These are phyloP conservation scores for Peromyscus californicus DNA, from an alignment of 2,113 vertebrate species.

Conservation along the genomic window DNA sequence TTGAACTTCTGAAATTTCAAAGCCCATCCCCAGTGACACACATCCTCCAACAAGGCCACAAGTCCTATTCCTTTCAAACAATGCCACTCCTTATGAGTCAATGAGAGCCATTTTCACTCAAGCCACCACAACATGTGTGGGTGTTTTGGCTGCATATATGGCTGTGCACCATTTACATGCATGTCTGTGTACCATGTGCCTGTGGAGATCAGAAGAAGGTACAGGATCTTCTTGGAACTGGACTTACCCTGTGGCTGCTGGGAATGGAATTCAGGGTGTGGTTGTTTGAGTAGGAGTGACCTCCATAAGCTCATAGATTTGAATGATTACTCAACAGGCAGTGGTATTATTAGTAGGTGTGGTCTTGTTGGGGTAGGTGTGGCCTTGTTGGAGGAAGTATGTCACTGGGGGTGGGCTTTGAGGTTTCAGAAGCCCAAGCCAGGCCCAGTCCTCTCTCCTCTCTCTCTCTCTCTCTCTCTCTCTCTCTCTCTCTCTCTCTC, in stretches of 20 bases:
- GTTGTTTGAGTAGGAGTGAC: not conserved
- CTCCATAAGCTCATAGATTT: not conserved
- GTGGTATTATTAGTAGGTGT: not conserved
- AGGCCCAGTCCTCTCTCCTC: too few species aligned
- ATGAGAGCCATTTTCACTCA: not conserved
- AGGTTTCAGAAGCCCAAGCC: not conserved
- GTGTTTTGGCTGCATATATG: not conserved
- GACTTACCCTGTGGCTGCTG: not conserved
- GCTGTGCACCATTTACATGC: not conserved
- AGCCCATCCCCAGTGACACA: not conserved
- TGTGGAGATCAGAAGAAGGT: not conserved
- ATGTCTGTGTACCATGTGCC: not conserved
- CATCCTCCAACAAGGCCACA: not conserved
- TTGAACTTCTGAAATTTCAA: not conserved
- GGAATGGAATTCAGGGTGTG: not conserved
- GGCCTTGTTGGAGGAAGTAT: not conserved
- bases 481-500: too few species aligned
- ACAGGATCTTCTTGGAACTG: not conserved
- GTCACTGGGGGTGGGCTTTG: not conserved
- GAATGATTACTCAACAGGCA: not conserved
- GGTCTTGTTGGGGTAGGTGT: not conserved
- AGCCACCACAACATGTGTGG: not conserved
- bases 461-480: too few species aligned
- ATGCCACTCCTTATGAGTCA: not conserved
- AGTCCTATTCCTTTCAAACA: not conserved